Conservation (phyloP, 92 coral and sea anemone species). For the Epizoanthus rinbou region DNA sequence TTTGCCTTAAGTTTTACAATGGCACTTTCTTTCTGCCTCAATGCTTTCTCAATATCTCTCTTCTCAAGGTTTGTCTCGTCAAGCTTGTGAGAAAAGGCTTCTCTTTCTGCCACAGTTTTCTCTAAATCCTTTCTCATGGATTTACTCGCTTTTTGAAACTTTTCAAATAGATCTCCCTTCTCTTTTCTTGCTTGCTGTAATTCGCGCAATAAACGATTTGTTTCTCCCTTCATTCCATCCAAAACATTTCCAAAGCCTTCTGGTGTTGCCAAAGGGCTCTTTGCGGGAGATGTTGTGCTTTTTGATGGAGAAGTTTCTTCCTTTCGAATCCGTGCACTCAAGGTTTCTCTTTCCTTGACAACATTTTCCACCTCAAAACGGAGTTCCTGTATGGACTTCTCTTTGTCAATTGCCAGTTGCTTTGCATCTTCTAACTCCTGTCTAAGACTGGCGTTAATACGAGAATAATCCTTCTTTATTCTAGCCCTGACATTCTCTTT, state of each 20-base stretch:
- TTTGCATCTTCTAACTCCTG: conserved; percentile 76
- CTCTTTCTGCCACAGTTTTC: conserved; percentile 71
- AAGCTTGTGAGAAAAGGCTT: conserved; percentile 60
- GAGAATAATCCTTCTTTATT: conserved; percentile 75
- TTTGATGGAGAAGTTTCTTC: conserved; percentile 38
- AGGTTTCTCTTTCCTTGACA: conserved; percentile 75
- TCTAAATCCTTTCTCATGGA: conserved; percentile 78
- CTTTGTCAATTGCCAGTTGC: conserved; percentile 77
- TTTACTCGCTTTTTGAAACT: conserved; percentile 72
- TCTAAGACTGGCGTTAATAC: conserved; percentile 61
- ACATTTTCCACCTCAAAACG: conserved; percentile 76
- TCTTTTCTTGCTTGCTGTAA: conserved; percentile 74
- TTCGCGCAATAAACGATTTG: conserved; percentile 69
- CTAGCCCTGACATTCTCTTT: conserved; percentile 67
- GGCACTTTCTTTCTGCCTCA: conserved; percentile 75
- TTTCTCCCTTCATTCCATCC: conserved; percentile 78
- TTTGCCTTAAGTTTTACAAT: conserved; percentile 77
- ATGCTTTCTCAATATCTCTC: conserved; percentile 63
- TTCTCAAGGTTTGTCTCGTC: conserved; percentile 71
- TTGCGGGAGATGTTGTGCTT: conserved; percentile 14
- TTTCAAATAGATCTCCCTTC: conserved; percentile 77
- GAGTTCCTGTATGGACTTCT: conserved; percentile 70
- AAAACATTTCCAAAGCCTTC: conserved; percentile 71
- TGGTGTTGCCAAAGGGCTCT: conserved; percentile 52
- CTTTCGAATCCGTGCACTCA: conserved; percentile 65